Base-by-base conservation (phyloP, 2,113 vertebrate species). In the Oxyura jamaicensis region DNA sequence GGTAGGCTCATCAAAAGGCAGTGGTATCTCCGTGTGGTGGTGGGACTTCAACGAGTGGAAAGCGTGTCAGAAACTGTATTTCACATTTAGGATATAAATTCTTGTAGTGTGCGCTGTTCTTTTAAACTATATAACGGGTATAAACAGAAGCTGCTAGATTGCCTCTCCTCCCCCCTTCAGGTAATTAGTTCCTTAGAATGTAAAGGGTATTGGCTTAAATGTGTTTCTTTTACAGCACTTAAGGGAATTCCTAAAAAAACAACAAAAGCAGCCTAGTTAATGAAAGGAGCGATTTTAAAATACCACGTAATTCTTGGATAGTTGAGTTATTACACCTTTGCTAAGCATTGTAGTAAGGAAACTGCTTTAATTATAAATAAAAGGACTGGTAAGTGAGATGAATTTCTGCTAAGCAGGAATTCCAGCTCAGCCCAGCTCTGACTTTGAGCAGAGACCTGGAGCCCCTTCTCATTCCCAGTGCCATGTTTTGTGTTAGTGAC, bases 21-120 rank as follows among this genome's bases (percentile, higher is more conserved):
- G 4, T 83, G 67, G 66, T 92, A 74, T 96, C 77, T 96, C 63
- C 95, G 41, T 95, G 68, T 75, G 82, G 62, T 90, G 91, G 86
- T 96, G 93, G 86, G 93, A 59, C n/a, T 78, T 74, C 53, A 91
- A 62, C 72, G 55, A 86, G 73, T 55, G 44, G 81, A 95, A 93
- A 91, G 75, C 14, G 19, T 83, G 31, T 86, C 78, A 85, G 69
- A 91, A 94, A 79, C 44, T 46, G 53, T 66, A 81, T 94, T 94
- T 92, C 48, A 74, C 66, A 23, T 74, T 79, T 79, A 55, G 56
- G 62, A 39, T 89, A 69, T 80, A 56, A 56, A 67, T 67, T 66
- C 36, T 42, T 35, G 62, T 20, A 35, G 17, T 29, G 50, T 44
- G 62, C 13, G 28, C 41, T 35, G 73, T 60, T 60, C 46, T 60